Conservation (phyloP, 37 sponge, comb jelly and placozoan genomes). For the Corticium candelabrum region DNA sequence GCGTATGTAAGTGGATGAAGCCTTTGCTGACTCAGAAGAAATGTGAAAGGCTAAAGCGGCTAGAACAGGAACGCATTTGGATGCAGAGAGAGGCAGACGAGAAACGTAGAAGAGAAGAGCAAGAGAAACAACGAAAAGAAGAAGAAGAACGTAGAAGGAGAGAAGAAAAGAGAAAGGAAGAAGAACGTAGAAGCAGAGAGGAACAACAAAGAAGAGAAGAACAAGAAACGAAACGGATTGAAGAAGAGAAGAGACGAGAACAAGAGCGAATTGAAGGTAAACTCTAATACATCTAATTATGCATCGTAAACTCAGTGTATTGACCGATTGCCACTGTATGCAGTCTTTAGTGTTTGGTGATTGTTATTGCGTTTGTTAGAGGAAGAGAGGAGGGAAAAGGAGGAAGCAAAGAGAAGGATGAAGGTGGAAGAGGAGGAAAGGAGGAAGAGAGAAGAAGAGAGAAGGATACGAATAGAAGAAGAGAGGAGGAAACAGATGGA, state of each 20-base stretch:
- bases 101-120: not conserved
- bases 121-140: not conserved
- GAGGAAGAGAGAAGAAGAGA: not conserved
- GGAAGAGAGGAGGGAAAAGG: not conserved
- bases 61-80: not conserved
- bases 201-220: not conserved
- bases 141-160: not conserved
- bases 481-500: not conserved
- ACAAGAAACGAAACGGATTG: not conserved
- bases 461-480: not conserved
- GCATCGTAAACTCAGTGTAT: too few relatives aligned
- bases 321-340: too few relatives aligned
- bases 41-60: not conserved
- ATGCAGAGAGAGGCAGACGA: not conserved
- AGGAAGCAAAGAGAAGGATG: not conserved
- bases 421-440: not conserved
- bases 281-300: too few relatives aligned
- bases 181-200: not conserved
- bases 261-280: too few relatives aligned
- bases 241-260: not conserved
- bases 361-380: too few relatives aligned
- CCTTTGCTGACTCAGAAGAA: not conserved
- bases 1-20: not conserved
- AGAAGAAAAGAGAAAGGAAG: not conserved
- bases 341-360: too few relatives aligned